phyloP scores from a whole-genome alignment of 1,140 invertebrate genomes.

The Leptopilina clavipes region DNA sequence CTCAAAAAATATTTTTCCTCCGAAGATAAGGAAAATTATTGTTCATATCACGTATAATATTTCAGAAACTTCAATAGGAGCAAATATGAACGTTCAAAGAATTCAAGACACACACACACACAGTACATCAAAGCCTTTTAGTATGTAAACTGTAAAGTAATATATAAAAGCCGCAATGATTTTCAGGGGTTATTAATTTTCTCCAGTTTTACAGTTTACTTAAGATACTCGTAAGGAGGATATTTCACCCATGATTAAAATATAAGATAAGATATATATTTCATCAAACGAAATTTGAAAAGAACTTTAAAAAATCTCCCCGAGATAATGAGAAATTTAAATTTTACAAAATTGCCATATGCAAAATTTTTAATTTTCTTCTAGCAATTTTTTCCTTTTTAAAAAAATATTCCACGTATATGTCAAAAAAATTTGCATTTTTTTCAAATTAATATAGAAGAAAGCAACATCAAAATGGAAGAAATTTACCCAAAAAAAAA shows the following conservation, averaged over 20 bases:
- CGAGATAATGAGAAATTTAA: slow-evolving; percentile 50
- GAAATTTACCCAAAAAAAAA: slow-evolving; percentile 64
- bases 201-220: slow-evolving; percentile 30
- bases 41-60: not conserved
- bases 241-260: slow-evolving; percentile 60
- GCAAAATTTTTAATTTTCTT: too few species aligned
- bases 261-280: slow-evolving; percentile 56
- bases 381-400: too few species aligned
- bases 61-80: slow-evolving; percentile 90
- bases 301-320: slow-evolving; percentile 56
- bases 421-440: too few species aligned
- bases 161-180: too few species aligned
- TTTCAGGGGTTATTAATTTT: too few species aligned
- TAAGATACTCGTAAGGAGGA: slow-evolving; percentile 42
- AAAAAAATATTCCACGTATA: too few species aligned
- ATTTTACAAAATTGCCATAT: too few species aligned
- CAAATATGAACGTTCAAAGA: slow-evolving; percentile 83
- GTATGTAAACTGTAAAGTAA: slow-evolving; percentile 69
- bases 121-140: slow-evolving; percentile 85
- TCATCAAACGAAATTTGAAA: slow-evolving; percentile 56
- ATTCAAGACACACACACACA: slow-evolving; percentile 80
- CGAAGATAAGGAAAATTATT: not conserved
- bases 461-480: too few species aligned
- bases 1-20: too few species aligned
- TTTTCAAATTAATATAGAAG: too few species aligned